These are phyloP conservation scores for Sebastes hubbsi DNA, from an alignment of 2,797 vertebrate genomes.

Conservation along the genomic window DNA sequence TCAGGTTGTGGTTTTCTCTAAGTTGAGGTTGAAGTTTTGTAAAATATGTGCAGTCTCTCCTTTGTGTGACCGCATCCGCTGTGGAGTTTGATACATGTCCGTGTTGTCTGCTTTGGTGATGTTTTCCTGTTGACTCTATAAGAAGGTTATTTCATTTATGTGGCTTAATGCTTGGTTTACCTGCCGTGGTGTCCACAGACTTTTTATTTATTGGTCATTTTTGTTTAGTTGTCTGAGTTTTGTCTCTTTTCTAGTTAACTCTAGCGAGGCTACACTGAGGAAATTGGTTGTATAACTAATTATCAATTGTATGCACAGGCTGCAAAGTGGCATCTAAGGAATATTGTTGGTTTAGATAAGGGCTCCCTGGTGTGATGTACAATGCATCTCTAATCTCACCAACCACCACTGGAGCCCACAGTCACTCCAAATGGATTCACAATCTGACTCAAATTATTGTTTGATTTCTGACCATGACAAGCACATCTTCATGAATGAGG, in stretches of 20 bases:
- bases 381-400: background rate
- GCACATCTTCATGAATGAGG: background rate
- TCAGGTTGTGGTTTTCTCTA: conserved; percentile 32
- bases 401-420: background rate
- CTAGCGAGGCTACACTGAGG: background rate
- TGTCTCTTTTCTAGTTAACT: no score
- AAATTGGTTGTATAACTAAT: background rate
- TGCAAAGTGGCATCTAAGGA: no score
- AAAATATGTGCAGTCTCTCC: no score
- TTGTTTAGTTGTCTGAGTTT: no score
- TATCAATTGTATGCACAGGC: background rate
- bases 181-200: no score
- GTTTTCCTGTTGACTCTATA: background rate
- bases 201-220: no score
- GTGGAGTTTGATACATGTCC: background rate
- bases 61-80: background rate
- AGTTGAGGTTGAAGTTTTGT: background rate
- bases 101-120: background rate
- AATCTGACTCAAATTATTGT: background rate
- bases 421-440: no score
- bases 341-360: no score
- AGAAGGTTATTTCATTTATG: no score
- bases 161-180: no score
- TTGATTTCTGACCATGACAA: background rate
- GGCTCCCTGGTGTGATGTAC: background rate